Base-by-base conservation (phyloP, 1,140 invertebrate species). In the Scaptomyza graminum region DNA sequence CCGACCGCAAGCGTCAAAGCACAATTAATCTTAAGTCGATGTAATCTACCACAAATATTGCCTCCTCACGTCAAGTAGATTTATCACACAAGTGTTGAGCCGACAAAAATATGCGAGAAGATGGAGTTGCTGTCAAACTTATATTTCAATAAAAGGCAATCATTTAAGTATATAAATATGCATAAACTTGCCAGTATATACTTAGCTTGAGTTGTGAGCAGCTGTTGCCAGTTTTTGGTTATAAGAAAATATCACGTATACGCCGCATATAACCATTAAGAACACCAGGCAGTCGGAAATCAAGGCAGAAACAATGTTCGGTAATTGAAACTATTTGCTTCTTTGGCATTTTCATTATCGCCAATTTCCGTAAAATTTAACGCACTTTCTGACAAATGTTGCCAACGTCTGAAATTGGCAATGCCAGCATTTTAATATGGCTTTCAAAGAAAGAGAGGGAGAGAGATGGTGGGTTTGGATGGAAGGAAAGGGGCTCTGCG, bases 321-420 rank as follows among this genome's bases (percentile, higher is more conserved):
- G 82, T 87, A 87, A 87, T 87, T 87, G 82, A 87, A 82, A 87
- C 82, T 87, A 87, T 88, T 87, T 82, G 69, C 82, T 76, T 77
- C 50, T 18, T 54, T 73, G 82, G 71, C 78, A 76, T 87, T 87
- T 84, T 87, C 78, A 82, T 87, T 73, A 88, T 75, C 64, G 75
- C 52, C 71, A 72, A 82, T 87, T 88, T 82, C 81, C 82, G 70
- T 87, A 52, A 85, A 87, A 78, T 78, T 87, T 81, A 78, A 82
- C 83, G 82, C 67, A 87, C 82, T 85, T 85, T 49, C 67, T 43
- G 46, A 65, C 82, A 85, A 85, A 77, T 85, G 82, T 67, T 78
- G 78, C 82, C 80, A 76, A 12, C 59, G 44, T 15, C 59, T 72
- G 76, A 34, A 63, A 72, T 52, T 68, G 63, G 52, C 69, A 74